These are phyloP conservation scores for Mythimna loreyi DNA, from an alignment of 2,888 invertebrate genomes.

Conservation along the genomic window DNA sequence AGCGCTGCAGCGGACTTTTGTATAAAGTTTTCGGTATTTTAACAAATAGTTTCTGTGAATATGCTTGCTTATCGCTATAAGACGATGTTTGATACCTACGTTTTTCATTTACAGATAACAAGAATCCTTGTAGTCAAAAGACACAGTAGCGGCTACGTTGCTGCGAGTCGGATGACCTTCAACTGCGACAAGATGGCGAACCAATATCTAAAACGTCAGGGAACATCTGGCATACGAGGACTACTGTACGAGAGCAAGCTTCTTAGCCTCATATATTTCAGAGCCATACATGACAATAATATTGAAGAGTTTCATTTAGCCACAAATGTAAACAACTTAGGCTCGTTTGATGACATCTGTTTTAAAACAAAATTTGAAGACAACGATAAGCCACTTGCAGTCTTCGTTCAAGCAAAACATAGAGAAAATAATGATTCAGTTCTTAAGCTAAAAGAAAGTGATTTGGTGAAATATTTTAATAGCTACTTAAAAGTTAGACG, in stretches of 20 bases:
- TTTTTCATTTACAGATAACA: too few relatives aligned
- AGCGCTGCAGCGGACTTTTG: too few relatives aligned
- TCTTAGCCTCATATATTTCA: constrained; percentile 50
- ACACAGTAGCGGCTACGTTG: background rate
- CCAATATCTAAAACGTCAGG: constrained; percentile 5
- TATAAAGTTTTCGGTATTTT: too few relatives aligned
- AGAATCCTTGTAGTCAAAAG: background rate
- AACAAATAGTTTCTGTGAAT: too few relatives aligned
- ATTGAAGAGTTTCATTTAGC: constrained; percentile 52
- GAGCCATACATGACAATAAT: constrained; percentile 21
- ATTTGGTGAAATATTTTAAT: constrained; percentile 1
- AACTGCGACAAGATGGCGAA: background rate
- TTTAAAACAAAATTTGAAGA: constrained; percentile 29
- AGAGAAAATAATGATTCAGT: constrained; percentile 11
- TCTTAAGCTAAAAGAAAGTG: background rate
- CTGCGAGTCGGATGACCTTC: background rate
- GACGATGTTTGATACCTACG: too few relatives aligned
- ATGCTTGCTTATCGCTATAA: too few relatives aligned
- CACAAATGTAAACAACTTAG: constrained; percentile 52
- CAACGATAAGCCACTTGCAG: background rate
- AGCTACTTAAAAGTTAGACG: constrained; percentile 1
- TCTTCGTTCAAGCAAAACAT: constrained; percentile 28
- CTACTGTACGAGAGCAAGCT: constrained; percentile 54
- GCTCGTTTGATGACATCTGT: constrained; percentile 55
- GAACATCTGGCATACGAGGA: constrained; percentile 39